phyloP scores from a whole-genome alignment of 2,797 vertebrate species.

The Chiroxiphia lanceolata region DNA sequence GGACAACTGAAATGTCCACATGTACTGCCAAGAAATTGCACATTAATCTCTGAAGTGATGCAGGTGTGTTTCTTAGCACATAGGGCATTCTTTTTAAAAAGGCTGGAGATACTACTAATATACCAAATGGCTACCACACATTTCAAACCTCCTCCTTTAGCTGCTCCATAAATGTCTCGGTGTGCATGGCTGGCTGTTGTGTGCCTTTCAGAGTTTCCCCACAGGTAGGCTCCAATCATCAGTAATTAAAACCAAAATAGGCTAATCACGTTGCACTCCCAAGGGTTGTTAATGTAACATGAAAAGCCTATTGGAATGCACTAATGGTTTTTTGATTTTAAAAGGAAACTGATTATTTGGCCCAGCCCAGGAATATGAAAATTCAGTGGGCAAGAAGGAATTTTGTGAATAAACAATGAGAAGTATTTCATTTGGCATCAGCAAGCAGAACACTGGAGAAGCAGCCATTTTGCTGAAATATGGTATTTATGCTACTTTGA shows the following conservation, averaged over 20 bases:
- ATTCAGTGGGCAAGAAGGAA: conserved; percentile 53
- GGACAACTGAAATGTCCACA: conserved; percentile 3
- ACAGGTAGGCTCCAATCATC: conserved; percentile 28
- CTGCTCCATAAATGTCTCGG: neutral
- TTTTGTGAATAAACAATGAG: conserved; percentile 57
- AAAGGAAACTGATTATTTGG: conserved; percentile 41
- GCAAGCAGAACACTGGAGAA: conserved; percentile 3
- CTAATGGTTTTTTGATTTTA: conserved; percentile 31
- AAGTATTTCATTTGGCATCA: conserved; percentile 43
- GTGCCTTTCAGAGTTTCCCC: neutral
- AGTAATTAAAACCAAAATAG: neutral
- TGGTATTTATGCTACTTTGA: conserved; percentile 55
- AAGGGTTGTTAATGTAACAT: neutral
- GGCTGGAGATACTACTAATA: neutral
- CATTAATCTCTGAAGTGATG: conserved; percentile 12
- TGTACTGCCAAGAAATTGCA: neutral
- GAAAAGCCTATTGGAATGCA: conserved; percentile 26
- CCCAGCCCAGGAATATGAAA: conserved; percentile 19
- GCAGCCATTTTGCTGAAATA: conserved; percentile 56
- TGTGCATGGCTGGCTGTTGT: neutral
- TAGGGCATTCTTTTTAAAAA: conserved; percentile 10
- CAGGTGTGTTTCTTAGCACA: conserved; percentile 45
- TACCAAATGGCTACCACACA: neutral
- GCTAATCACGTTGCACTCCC: neutral
- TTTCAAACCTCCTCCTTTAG: neutral